Evolutionary conservation across 2,888 invertebrate genomes (phyloP), one percentile per base, ranked within the genome.

Genomic region (Sesamia inferens): DNA sequence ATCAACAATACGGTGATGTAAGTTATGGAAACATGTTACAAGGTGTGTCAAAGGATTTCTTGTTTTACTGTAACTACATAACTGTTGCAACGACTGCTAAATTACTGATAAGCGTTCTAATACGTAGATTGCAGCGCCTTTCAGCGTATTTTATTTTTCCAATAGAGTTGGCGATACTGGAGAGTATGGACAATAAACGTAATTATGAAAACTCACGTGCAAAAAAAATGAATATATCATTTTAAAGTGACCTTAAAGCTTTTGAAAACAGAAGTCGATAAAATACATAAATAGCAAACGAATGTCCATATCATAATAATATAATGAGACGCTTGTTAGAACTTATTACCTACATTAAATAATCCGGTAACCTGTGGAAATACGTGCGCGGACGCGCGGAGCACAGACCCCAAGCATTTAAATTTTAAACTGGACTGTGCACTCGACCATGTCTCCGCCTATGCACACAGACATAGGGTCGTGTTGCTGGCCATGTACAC

Each of bases 51-150:
- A n/a, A 47, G 8, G 47, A 62, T 47, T 47, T 11, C 47, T 63
- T 39, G 63, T 16, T 39, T n/a, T 63, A 51, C 14, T 31, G n/a
- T 51, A 51, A 51, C 14, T 31, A 31, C 19, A 14, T 51, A 65
- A 65, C n/a, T 51, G 48, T 65, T 65, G 51, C 51, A 65, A n/a
- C 10, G 31, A 16, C 51, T 65, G 31, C 65, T 14, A 31, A 65
- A 65, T 65, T n/a, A 10, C 51, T 51, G 31, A 51, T n/a, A 65
- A 14, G 44, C 42, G 14, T 44, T 7, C 22, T 16, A 13, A 67
- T 44, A 14, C 24, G 19, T 59, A 24, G 11, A 44, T 19, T 10
- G 5, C 44, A 19, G 6, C n/a, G n/a, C 14, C 16, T 39, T n/a
- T 31, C 8, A 47, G 16, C 0, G 16, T 13, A 0, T 44, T 44